Base-by-base conservation (phyloP, 2,888 invertebrate species). In the Dromius quadrimaculatus region DNA sequence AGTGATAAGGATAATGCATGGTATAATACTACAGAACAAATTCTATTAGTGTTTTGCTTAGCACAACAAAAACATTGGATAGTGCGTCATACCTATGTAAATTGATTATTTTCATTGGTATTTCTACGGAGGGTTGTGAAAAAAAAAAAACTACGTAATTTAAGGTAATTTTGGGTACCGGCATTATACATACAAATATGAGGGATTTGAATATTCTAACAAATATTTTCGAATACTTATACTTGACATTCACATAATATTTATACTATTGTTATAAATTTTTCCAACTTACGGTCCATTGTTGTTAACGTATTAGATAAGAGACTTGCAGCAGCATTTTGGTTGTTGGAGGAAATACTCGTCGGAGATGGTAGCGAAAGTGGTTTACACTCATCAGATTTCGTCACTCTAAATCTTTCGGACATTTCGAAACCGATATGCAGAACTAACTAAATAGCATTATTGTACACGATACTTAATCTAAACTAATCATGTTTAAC, bases 321-420 rank as follows among this genome's bases (percentile, higher is more conserved):
- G 23, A 62, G 41, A 41, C 38, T 62, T 62, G 62, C 23, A 62
- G 41, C 41, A 41, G 41, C 38, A 59, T 59, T 62, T 62, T 43
- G 41, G 43, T 38, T 41, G 28, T 59, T 38, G 38, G 34, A 36
- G 34, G 59, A 59, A 62, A 41, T 62, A 62, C 62, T 62, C 23
- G 38, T 23, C 22, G 62, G 62, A 41, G 41, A 38, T 23, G 41
- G 41, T 13, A 38, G 41, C 23, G 62, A 62, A 41, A 62, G 41
- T 38, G 62, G 41, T 23, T 62, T 41, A 62, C 23, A 62, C 20
- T 62, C 62, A 23, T 62, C 62, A 41, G 62, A 62, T 62, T 41
- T 62, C n/a, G 62, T 62, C 62, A 62, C 62, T 62, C 23, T 62
- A 41, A 62, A 62, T 41, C 62, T 62, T 38, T 62, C 62, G 38